A percentile compares a stretch with the other conserved stretches of the same genome.
Evolutionary conservation across 2,797 vertebrate species (phyloP).

Genomic region (Taenioides sp.): DNA sequence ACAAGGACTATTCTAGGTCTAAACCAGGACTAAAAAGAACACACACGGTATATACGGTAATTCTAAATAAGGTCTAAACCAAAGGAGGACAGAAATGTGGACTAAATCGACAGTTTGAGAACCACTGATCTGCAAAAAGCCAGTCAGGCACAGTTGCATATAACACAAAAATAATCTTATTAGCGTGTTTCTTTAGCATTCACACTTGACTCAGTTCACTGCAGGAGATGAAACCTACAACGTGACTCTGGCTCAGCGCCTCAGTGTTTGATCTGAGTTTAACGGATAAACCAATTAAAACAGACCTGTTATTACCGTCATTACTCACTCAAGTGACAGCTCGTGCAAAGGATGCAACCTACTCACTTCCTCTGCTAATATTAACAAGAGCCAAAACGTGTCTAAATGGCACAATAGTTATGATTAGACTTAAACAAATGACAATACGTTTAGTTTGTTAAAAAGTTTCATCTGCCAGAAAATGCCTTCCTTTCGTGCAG

Average conservation of each 20-base stretch:
- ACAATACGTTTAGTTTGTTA: neutral
- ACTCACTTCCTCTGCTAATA: neutral
- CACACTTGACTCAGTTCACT: neutral
- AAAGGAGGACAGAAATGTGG: too few species aligned
- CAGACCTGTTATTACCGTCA: neutral
- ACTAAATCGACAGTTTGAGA: too few species aligned
- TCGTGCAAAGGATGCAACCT: neutral
- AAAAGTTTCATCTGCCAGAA: too few species aligned
- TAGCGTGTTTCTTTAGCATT: neutral
- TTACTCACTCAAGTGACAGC: neutral
- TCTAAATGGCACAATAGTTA: too few species aligned
- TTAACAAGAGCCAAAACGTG: too few species aligned
- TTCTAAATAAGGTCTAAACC: too few species aligned
- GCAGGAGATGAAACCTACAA: neutral
- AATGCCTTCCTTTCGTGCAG: too few species aligned
- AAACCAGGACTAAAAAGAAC: too few species aligned
- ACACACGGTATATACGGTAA: too few species aligned
- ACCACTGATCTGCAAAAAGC: too few species aligned
- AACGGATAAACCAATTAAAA: constrained; percentile 24
- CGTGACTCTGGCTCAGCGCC: constrained; percentile 36
- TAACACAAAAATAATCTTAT: neutral
- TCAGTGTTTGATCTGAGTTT: constrained; percentile 14
- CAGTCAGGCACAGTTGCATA: neutral
- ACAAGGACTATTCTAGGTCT: too few species aligned
- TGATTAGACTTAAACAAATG: too few species aligned